Percentiles rank a stretch among this genome's conserved stretches.
Evolutionary conservation across 2,113 vertebrate species (phyloP).

Genomic region (Philantomba maxwellii): DNA sequence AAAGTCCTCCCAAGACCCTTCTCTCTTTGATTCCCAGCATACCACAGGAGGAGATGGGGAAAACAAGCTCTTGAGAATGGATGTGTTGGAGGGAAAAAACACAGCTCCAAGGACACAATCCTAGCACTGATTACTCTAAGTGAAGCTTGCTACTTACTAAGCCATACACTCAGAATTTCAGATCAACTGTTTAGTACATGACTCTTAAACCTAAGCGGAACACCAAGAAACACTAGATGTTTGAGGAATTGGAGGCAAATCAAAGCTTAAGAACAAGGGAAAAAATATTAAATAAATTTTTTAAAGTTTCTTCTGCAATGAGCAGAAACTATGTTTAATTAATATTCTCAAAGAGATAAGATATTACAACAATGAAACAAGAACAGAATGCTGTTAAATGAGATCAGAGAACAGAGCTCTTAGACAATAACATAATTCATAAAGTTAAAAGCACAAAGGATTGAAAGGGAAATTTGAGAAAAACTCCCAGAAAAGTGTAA

Average conservation of each 20-base stretch:
- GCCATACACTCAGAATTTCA: background rate
- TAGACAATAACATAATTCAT: background rate
- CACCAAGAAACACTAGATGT: background rate
- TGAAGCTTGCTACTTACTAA: background rate
- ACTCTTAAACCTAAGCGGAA: background rate
- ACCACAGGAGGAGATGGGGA: background rate
- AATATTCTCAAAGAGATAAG: background rate
- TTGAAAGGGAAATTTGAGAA: background rate
- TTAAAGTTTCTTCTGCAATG: background rate
- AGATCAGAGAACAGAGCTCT: background rate
- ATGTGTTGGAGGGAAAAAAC: background rate
- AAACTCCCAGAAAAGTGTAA: background rate
- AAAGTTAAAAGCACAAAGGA: background rate
- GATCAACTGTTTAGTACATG: background rate
- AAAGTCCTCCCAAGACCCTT: too few species aligned
- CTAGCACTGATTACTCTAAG: background rate
- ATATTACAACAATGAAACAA: background rate
- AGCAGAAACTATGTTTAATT: background rate
- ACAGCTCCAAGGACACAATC: too few species aligned
- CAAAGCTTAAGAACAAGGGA: background rate
- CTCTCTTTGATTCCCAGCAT: background rate
- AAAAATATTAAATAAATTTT: background rate
- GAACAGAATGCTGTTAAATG: background rate
- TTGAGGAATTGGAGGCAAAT: background rate
- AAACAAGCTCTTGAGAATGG: background rate